Conservation (phyloP, 2,797 vertebrate species). For the Bryconaethiops microstoma region DNA sequence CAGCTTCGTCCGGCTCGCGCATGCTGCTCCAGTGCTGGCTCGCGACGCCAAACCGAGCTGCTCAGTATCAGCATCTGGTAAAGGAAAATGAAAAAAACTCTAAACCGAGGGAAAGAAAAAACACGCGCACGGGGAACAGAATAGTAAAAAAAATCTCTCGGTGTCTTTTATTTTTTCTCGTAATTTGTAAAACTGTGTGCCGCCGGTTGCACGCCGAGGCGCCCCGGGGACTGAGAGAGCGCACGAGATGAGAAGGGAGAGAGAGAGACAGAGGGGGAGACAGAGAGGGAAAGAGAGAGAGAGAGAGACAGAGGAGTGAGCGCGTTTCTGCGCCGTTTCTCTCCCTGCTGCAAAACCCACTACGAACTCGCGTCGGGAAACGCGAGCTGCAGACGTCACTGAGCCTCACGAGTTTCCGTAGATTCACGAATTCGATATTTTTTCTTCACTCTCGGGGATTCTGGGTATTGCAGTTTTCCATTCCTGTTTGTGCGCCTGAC, state of each 20-base stretch:
- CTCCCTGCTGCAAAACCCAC: slow-evolving; percentile 76
- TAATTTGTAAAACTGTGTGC: slow-evolving; percentile 36
- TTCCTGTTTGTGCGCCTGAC: neutral
- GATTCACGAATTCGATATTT: slow-evolving; percentile 59
- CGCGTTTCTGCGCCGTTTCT: slow-evolving; percentile 68
- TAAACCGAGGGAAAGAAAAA: slow-evolving; percentile 47
- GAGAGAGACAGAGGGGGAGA: no score
- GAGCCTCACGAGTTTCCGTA: slow-evolving; percentile 77
- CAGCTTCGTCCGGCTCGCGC: slow-evolving; percentile 41
- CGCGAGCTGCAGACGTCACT: slow-evolving; percentile 73
- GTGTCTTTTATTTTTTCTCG: slow-evolving; percentile 32
- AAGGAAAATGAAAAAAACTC: slow-evolving; percentile 55
- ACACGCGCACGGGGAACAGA: slow-evolving; percentile 41
- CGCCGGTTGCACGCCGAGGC: slow-evolving; percentile 62
- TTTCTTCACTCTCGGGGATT: slow-evolving; percentile 51
- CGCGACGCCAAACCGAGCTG: slow-evolving; percentile 57
- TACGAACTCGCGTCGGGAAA: slow-evolving; percentile 57
- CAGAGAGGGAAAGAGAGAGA: no score
- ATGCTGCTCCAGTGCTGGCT: slow-evolving; percentile 53
- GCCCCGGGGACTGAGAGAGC: slow-evolving; percentile 69
- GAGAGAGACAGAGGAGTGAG: slow-evolving; percentile 56
- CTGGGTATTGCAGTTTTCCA: slow-evolving; percentile 77
- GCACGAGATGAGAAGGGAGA: no score
- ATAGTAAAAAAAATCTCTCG: slow-evolving; percentile 26
- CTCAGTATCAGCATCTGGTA: slow-evolving; percentile 68